A percentile compares a stretch with the other conserved stretches of the same genome.
These are phyloP conservation scores for Agriotes lineatus DNA, from an alignment of 2,888 invertebrate species.

Conservation along the genomic window DNA sequence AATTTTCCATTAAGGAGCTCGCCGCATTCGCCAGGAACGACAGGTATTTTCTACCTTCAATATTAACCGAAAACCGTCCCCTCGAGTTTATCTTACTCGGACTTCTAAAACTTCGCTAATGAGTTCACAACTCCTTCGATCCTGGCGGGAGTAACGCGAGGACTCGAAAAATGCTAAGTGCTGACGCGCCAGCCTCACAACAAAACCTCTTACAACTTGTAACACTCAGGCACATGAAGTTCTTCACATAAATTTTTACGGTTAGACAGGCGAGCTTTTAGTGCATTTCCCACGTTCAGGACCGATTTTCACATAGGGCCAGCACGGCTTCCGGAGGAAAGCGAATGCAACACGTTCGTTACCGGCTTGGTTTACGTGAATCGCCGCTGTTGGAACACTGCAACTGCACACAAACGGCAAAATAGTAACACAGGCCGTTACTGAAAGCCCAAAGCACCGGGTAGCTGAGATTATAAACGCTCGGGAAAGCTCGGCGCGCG, in stretches of 20 bases:
- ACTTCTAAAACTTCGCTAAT: background rate
- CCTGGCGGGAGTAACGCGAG: too few relatives aligned
- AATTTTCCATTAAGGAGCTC: too few relatives aligned
- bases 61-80: background rate
- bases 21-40: too few relatives aligned
- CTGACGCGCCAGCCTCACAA: too few relatives aligned
- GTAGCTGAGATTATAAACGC: slow-evolving; percentile 27
- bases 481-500: slow-evolving; percentile 28
- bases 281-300: too few relatives aligned
- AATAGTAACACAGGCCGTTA: slow-evolving; percentile 28
- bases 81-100: background rate
- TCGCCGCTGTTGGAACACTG: slow-evolving; percentile 11
- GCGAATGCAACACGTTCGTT: slow-evolving; percentile 14
- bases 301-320: too few relatives aligned
- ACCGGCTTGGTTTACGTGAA: slow-evolving; percentile 7
- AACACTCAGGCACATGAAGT: too few relatives aligned
- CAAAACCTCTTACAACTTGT: too few relatives aligned
- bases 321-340: background rate
- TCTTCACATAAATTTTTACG: too few relatives aligned
- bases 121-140: background rate
- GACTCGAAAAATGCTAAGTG: too few relatives aligned
- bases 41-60: background rate
- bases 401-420: slow-evolving; percentile 19
- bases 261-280: too few relatives aligned
- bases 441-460: slow-evolving; percentile 33